Evolutionary conservation across 92 coral and sea anemone species (phyloP), one percentile per base, ranked within the genome.

Genomic region (Epizoanthus ramosus): DNA sequence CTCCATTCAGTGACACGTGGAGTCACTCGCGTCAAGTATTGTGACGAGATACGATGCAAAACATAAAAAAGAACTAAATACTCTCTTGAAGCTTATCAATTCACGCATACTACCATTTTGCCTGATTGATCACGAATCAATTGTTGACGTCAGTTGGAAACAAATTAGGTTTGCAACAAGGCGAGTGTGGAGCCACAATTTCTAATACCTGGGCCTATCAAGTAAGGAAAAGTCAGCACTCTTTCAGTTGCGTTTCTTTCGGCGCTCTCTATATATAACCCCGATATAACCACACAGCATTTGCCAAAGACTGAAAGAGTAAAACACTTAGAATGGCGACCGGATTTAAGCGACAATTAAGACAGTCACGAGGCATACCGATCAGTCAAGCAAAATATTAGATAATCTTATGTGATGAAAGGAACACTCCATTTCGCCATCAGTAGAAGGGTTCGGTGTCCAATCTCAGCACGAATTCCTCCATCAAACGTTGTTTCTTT

Each of bases 81-180:
- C 50, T 37, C 7, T 58, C 31, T 75, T 58, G 80, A 12, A 77
- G 61, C 22, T 10, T 69, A 33, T 77, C 70, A 77, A 56, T 77
- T 19, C 18, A 37, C 82, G 24, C 82, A 56, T 77, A 57, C 16
- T 61, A 57, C 31, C 15, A 43, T 77, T 19, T 22, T 59, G 53
- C 16, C 9, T 57, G 81, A 76, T 60, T 60, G 69, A 69, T 77
- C 82, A 77, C 82, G 82, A 77, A 77, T 19, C 35, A 61, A 58
- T 58, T 31, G 33, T 35, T 75, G 81, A 59, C 71, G 82, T 77
- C 82, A 77, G 31, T 19, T 65, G 54, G 54, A 50, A 16, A 10
- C 8, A 50, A 50, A 3, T 50, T 50, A 9, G 54, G 15, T 50
- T 3, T 6, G 43, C 6, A 50, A 16, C 54, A 13, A 50, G 54